phyloP scores from a whole-genome alignment of 2,888 invertebrate genomes.

The Achlya flavicornis region DNA sequence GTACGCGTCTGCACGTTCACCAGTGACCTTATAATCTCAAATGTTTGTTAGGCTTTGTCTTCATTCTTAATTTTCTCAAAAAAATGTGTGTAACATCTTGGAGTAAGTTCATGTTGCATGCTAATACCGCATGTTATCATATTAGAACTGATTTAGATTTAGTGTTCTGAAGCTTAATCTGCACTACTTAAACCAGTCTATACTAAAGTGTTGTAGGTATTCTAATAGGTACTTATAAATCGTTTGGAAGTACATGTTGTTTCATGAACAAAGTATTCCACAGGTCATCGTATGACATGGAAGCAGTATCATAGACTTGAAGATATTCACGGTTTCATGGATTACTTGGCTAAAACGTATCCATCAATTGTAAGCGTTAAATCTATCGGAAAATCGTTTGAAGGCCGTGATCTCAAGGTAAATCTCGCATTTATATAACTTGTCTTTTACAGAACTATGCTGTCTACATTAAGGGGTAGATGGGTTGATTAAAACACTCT shows the following conservation, averaged over 20 bases:
- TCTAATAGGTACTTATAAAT: neutral
- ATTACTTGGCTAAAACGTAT: slow-evolving; percentile 90
- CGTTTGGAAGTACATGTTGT: neutral
- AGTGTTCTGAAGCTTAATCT: neutral
- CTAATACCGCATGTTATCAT: slow-evolving; percentile 33
- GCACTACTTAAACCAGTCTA: neutral
- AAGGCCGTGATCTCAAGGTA: slow-evolving; percentile 90
- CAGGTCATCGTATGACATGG: slow-evolving; percentile 88
- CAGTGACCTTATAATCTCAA: slow-evolving; percentile 44
- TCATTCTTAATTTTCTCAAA: slow-evolving; percentile 25
- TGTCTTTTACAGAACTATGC: neutral
- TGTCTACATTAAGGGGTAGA: neutral
- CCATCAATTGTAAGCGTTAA: slow-evolving; percentile 88
- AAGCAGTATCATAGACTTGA: slow-evolving; percentile 89
- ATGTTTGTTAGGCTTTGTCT: slow-evolving; percentile 19
- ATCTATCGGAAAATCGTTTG: slow-evolving; percentile 89
- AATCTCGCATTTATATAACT: slow-evolving; percentile 5
- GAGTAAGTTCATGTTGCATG: slow-evolving; percentile 29
- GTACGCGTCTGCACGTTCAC: slow-evolving; percentile 44
- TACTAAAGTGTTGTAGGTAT: too few relatives aligned
- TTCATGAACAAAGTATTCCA: slow-evolving; percentile 21
- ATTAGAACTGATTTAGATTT: slow-evolving; percentile 6
- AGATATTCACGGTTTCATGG: slow-evolving; percentile 91
- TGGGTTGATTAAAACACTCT: neutral
- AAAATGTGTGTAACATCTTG: slow-evolving; percentile 26